Conservation (phyloP, 2,888 invertebrate species). For the Polydrusus tereticollis region DNA sequence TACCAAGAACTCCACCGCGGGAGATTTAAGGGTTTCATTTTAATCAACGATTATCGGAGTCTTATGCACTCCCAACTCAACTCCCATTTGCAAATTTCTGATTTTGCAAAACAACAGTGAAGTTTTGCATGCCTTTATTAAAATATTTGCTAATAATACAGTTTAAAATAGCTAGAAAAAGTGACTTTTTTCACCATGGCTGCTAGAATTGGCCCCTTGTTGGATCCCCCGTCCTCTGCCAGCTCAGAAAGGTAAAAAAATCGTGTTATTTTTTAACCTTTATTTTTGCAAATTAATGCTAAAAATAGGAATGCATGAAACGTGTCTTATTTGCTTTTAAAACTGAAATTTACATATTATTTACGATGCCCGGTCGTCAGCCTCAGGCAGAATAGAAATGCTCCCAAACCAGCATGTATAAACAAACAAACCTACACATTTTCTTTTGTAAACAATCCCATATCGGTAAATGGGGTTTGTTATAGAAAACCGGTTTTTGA, state of each 20-base stretch:
- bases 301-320: not conserved
- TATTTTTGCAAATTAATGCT: conserved; percentile 8
- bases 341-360: not conserved
- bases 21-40: too few relatives aligned
- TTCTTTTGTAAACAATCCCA: not conserved
- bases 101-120: not conserved
- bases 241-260: conserved; percentile 87
- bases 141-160: not conserved
- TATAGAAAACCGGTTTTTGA: not conserved
- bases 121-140: not conserved
- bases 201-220: conserved; percentile 71
- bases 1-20: too few relatives aligned
- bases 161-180: not conserved
- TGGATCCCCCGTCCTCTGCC: conserved; percentile 90
- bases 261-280: not conserved
- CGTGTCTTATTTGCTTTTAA: too few relatives aligned
- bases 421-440: not conserved
- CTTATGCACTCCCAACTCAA: not conserved
- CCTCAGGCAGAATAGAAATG: too few relatives aligned
- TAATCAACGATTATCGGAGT: not conserved
- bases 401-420: too few relatives aligned
- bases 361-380: too few relatives aligned
- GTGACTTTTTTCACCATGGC: conserved; percentile 64
- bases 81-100: not conserved
- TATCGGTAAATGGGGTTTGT: not conserved